Evolutionary conservation across 1,140 invertebrate species (phyloP).

Genomic region (Sesamia nonagrioides): DNA sequence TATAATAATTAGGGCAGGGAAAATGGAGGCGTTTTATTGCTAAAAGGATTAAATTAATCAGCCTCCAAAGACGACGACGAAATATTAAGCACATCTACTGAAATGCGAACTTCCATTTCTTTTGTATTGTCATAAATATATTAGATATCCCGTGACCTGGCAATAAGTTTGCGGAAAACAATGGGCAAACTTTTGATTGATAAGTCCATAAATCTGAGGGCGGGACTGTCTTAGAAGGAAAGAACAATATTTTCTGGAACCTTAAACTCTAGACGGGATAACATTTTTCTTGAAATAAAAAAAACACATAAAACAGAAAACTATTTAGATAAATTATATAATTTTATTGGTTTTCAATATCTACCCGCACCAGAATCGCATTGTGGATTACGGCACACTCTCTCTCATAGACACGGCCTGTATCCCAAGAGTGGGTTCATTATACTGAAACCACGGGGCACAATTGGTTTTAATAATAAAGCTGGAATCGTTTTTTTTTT

Average conservation of each 20-base stretch:
- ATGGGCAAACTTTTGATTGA: conserved; percentile 32
- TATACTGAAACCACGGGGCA: too few relatives aligned
- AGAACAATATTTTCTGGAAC: conserved; percentile 6
- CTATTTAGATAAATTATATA: too few relatives aligned
- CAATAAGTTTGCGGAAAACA: conserved; percentile 35
- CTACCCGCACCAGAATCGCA: too few relatives aligned
- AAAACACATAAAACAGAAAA: background rate
- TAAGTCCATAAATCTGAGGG: conserved; percentile 22
- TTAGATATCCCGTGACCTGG: conserved; percentile 11
- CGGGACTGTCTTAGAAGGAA: conserved; percentile 12
- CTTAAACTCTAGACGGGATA: conserved; percentile 12
- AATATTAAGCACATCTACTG: conserved; percentile 28
- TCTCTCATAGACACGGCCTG: too few relatives aligned
- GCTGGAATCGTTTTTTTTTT: too few relatives aligned
- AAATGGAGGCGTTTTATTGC: conserved; percentile 28
- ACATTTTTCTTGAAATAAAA: background rate
- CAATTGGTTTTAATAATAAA: too few relatives aligned
- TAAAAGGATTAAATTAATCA: conserved; percentile 42
- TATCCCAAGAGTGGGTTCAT: too few relatives aligned
- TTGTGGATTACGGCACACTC: too few relatives aligned
- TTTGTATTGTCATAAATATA: conserved; percentile 35
- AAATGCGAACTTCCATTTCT: conserved; percentile 26
- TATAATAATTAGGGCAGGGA: conserved; percentile 27
- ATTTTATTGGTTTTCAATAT: too few relatives aligned
- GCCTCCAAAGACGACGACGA: conserved; percentile 1